Base-by-base conservation (phyloP, 2,797 vertebrate species). In the Gymnothorax reevesii region DNA sequence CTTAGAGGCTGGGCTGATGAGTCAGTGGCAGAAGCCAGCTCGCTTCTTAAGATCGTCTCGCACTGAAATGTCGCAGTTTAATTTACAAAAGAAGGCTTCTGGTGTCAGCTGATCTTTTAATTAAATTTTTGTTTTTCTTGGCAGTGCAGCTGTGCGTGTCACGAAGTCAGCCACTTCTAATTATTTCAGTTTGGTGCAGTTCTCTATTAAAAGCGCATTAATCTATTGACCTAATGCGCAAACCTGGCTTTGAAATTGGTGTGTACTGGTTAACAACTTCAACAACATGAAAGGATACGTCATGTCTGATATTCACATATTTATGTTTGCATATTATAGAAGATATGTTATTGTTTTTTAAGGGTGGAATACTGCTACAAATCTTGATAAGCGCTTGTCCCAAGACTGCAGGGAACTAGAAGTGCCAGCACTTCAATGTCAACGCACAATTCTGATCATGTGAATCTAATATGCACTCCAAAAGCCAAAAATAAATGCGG, bases 41-140 rank as follows among this genome's bases (percentile, higher is more conserved):
- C 27, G 69, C 25, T n/a, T n/a, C 22, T 69, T 0, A 1, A 25
- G 66, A 22, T 69, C 25, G 66, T n/a, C 66, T 69, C 1, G 66
- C 69, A 73, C 69, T 73, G 42, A 73, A 73, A 73, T 73, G 25
- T 9, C 5, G 69, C 69, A 73, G n/a, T 73, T 73, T 73, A 73
- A 73, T 73, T 73, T 33, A 25, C n/a, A 73, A 25, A 73, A 73
- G 69, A 33, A 73, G 33, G 7, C 27, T 12, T 25, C 42, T 73
- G 69, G 42, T 7, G 42, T 73, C 25, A 33, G 42, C 69, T 25
- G 25, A 25, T 73, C 42, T 33, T 73, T 73, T 73, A 33, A n/a
- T 69, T 27, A 7, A 17, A 17, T 59, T 1, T 59, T 59, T 59
- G 9, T 27, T 71, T 64, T 64, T 17, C 69, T 73, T 25, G n/a